These are phyloP conservation scores for Argynnis bischoffii DNA, from an alignment of 2,888 invertebrate species.

Conservation along the genomic window DNA sequence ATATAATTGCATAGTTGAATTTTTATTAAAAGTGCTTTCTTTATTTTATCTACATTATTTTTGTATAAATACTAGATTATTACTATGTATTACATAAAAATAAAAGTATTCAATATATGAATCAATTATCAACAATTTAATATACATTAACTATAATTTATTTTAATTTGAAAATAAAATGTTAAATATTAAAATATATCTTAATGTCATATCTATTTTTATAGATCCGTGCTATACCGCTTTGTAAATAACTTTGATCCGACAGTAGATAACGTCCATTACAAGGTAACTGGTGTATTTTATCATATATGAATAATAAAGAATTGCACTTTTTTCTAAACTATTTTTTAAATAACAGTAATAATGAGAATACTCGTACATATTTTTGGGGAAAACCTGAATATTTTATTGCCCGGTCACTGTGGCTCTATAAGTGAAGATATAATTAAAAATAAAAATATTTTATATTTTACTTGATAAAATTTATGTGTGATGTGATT, in stretches of 20 bases:
- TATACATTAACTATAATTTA: background rate
- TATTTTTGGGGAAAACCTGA: constrained; percentile 40
- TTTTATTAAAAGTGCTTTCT: too few relatives aligned
- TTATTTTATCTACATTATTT: too few relatives aligned
- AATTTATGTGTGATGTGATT: constrained; percentile 18
- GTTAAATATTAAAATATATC: background rate
- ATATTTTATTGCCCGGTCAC: constrained; percentile 29
- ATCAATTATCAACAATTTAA: background rate
- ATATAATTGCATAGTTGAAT: too few relatives aligned
- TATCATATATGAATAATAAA: constrained; percentile 65
- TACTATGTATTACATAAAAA: background rate
- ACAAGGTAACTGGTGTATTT: constrained; percentile 63
- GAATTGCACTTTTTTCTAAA: constrained; percentile 47
- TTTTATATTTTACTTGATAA: constrained; percentile 19
- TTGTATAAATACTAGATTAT: background rate
- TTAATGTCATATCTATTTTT: constrained; percentile 42
- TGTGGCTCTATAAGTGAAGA: constrained; percentile 23
- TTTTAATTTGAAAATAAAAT: background rate
- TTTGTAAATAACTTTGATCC: constrained; percentile 64
- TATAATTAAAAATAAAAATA: constrained; percentile 34
- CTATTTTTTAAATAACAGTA: constrained; percentile 41
- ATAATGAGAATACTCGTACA: constrained; percentile 30
- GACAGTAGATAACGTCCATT: constrained; percentile 59
- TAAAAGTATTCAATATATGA: background rate
- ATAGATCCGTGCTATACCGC: constrained; percentile 54